These are phyloP conservation scores for Diprion similis DNA, from an alignment of 1,140 invertebrate species.

Conservation along the genomic window DNA sequence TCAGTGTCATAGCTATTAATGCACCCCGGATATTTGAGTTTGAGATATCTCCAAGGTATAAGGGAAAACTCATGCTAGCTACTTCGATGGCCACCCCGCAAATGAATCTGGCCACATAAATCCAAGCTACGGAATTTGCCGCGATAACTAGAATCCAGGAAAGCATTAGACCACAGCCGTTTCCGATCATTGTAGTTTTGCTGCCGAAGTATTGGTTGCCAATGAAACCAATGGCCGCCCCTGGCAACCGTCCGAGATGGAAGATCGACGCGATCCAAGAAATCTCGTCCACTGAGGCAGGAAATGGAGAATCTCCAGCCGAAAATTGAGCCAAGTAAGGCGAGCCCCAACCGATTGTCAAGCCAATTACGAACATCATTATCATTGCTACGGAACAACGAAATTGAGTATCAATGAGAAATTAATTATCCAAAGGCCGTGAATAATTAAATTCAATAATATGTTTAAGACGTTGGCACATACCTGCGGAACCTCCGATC, in stretches of 20 bases:
- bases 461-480: neutral
- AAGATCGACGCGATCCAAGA: constrained; percentile 71
- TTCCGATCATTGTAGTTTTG: constrained; percentile 68
- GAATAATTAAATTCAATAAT: too few species aligned
- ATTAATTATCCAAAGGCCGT: too few species aligned
- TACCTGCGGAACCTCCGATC: neutral
- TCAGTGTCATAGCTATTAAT: constrained; percentile 65
- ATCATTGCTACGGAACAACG: too few species aligned
- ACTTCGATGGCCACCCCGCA: constrained; percentile 71
- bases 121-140: constrained; percentile 56
- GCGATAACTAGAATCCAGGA: constrained; percentile 70
- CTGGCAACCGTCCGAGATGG: constrained; percentile 56
- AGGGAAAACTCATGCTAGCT: constrained; percentile 68
- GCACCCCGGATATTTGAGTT: constrained; percentile 70
- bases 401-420: too few species aligned
- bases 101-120: constrained; percentile 64
- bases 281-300: constrained; percentile 64
- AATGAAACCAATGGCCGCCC: constrained; percentile 48
- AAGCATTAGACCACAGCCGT: constrained; percentile 66
- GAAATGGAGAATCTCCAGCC: constrained; percentile 56
- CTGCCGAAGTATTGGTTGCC: constrained; percentile 65
- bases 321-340: constrained; percentile 65
- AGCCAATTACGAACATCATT: too few species aligned
- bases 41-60: constrained; percentile 72
- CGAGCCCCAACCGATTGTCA: constrained; percentile 62